These are phyloP conservation scores for Coreius guichenoti DNA, from an alignment of 2,797 vertebrate genomes.

Conservation along the genomic window DNA sequence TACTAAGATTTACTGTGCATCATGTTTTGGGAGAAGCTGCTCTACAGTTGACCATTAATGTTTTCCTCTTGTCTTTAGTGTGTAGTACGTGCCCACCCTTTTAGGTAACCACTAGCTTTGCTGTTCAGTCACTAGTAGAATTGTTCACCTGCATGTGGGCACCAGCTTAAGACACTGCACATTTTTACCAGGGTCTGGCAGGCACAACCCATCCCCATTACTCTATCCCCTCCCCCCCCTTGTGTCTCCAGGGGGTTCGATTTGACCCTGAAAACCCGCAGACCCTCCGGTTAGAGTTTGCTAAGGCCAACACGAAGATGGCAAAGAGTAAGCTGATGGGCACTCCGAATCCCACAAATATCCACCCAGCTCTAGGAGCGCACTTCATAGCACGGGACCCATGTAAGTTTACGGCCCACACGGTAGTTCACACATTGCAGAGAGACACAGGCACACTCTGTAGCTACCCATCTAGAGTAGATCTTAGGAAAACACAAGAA, in stretches of 20 bases:
- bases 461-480: constrained; percentile 60
- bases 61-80: not conserved
- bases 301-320: constrained; percentile 99
- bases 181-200: constrained; percentile 66
- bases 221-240: constrained; percentile 69
- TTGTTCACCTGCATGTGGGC: constrained; percentile 78
- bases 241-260: constrained; percentile 91
- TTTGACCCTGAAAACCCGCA: constrained; percentile 99
- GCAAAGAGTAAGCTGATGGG: constrained; percentile 99
- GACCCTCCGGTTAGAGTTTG: constrained; percentile 99
- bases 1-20: not conserved
- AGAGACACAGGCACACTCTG: constrained; percentile 28
- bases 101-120: constrained; percentile 44
- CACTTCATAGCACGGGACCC: constrained; percentile 99
- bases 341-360: constrained; percentile 96
- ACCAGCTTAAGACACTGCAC: constrained; percentile 79
- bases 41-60: constrained; percentile 1
- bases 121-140: constrained; percentile 61
- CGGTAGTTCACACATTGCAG: constrained; percentile 73
- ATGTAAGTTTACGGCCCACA: constrained; percentile 91
- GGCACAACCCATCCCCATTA: constrained; percentile 76
- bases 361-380: constrained; percentile 97
- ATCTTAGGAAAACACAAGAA: constrained; percentile 59
- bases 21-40: not conserved
- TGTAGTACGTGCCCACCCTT: constrained; percentile 8